A percentile compares a stretch with the other conserved stretches of the same genome.
These are phyloP conservation scores for Protonibea diacanthus DNA, from an alignment of 2,797 vertebrate species.

Conservation along the genomic window DNA sequence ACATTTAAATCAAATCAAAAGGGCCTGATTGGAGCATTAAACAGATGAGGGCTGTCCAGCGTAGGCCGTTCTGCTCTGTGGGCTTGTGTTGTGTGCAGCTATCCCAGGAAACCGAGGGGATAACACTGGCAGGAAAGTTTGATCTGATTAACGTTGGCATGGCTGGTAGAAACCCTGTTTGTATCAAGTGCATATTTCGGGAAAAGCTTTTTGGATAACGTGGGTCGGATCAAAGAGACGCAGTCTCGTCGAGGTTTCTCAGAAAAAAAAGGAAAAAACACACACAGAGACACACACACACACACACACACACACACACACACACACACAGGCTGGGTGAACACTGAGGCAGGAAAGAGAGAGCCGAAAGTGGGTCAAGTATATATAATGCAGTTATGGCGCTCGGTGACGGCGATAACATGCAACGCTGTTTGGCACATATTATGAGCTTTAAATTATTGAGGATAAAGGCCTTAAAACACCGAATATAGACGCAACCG, in stretches of 20 bases:
- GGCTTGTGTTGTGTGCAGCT: slow-evolving; percentile 42
- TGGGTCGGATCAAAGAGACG: slow-evolving; percentile 50
- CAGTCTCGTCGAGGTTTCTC: slow-evolving; percentile 43
- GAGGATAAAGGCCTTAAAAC: background rate
- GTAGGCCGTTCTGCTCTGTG: slow-evolving; percentile 26
- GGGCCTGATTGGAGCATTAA: slow-evolving; percentile 14
- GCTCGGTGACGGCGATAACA: slow-evolving; percentile 52
- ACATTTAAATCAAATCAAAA: slow-evolving; percentile 13
- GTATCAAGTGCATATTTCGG: slow-evolving; percentile 68
- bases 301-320: no score
- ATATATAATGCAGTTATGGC: slow-evolving; percentile 72
- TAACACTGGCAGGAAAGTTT: slow-evolving; percentile 70
- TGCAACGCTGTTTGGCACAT: slow-evolving; percentile 43
- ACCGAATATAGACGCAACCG: background rate
- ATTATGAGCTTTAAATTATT: slow-evolving; percentile 40
- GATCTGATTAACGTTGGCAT: slow-evolving; percentile 73
- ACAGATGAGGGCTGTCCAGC: slow-evolving; percentile 6
- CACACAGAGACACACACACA: no score
- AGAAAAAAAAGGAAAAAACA: background rate
- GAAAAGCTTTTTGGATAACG: slow-evolving; percentile 45
- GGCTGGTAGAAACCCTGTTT: slow-evolving; percentile 59
- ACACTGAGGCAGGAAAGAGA: slow-evolving; percentile 32
- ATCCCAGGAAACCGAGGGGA: slow-evolving; percentile 49
- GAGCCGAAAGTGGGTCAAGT: slow-evolving; percentile 82
- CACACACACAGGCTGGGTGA: slow-evolving; percentile 26